These are phyloP conservation scores for Hemibagrus wyckioides DNA, from an alignment of 2,113 vertebrate species.

Conservation along the genomic window DNA sequence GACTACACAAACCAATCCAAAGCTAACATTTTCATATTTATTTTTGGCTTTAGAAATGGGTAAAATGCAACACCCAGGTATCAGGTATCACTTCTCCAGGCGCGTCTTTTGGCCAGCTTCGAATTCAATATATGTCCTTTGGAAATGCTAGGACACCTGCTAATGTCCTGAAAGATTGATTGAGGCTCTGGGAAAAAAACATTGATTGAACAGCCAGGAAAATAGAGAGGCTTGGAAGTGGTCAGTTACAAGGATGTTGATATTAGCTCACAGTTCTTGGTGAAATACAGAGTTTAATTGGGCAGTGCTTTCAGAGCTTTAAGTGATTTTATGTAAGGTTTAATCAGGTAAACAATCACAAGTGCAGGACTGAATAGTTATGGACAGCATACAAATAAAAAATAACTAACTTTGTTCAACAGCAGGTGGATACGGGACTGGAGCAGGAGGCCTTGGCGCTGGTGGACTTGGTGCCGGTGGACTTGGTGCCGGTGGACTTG, in stretches of 20 bases:
- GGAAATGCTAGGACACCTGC: not conserved
- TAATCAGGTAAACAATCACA: not conserved
- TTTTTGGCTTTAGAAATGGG: conserved; percentile 7
- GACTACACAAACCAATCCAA: conserved; percentile 1
- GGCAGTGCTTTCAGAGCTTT: not conserved
- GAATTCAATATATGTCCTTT: conserved; percentile 9
- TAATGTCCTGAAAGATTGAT: not conserved
- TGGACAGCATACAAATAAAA: not conserved
- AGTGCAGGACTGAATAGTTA: not conserved
- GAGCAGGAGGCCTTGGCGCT: conserved; percentile 47
- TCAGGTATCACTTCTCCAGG: conserved; percentile 1
- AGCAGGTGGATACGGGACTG: conserved; percentile 63
- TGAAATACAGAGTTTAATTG: not conserved
- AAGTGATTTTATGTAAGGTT: not conserved
- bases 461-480: conserved; percentile 13
- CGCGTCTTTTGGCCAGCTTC: not conserved
- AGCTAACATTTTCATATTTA: conserved; percentile 11
- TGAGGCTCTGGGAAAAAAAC: not conserved
- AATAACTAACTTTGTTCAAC: conserved; percentile 8
- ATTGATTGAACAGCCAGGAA: not conserved
- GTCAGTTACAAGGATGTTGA: not conserved
- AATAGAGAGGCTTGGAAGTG: not conserved
- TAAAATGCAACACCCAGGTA: not conserved
- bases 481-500: conserved; percentile 38
- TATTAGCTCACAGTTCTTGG: not conserved